Evolutionary conservation across 2,113 vertebrate species (phyloP).

Genomic region (Coptodon rendalli): DNA sequence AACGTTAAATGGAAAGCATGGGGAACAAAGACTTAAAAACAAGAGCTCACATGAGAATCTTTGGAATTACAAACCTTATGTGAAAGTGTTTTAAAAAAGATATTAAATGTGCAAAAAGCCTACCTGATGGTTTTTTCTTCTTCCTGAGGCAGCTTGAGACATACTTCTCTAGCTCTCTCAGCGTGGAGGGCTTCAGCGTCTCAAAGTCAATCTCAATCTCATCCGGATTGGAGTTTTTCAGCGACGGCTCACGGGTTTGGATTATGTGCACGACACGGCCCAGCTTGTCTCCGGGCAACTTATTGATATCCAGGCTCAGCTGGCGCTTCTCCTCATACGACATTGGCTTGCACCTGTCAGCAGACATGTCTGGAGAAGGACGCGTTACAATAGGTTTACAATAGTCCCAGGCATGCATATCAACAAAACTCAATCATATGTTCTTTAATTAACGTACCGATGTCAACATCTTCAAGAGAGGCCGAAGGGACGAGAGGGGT

Average conservation of each 20-base stretch:
- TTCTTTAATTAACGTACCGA: conserved; percentile 11
- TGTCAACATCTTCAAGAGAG: conserved; percentile 78
- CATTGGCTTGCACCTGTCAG: conserved; percentile 82
- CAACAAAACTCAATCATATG: neutral
- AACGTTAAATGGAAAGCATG: neutral
- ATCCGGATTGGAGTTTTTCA: conserved; percentile 90
- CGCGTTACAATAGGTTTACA: neutral
- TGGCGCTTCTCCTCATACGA: conserved; percentile 92
- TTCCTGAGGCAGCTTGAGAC: conserved; percentile 86
- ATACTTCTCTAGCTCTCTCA: conserved; percentile 87
- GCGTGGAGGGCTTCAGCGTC: conserved; percentile 87
- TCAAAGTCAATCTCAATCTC: conserved; percentile 97
- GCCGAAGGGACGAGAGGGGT: conserved; percentile 58
- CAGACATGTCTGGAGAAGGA: conserved; percentile 16
- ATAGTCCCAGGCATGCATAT: neutral
- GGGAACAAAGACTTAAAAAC: neutral
- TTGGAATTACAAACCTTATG: neutral
- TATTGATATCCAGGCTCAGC: conserved; percentile 92
- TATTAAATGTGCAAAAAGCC: neutral
- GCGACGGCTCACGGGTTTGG: conserved; percentile 83
- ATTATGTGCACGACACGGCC: conserved; percentile 91
- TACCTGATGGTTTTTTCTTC: conserved; percentile 77
- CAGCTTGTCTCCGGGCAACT: conserved; percentile 86
- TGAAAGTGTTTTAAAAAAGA: neutral
- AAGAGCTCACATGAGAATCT: neutral